A percentile compares a stretch with the other conserved stretches of the same genome.
These are phyloP conservation scores for Monoplex corrugatus DNA, from an alignment of 2,888 invertebrate genomes.

Conservation along the genomic window DNA sequence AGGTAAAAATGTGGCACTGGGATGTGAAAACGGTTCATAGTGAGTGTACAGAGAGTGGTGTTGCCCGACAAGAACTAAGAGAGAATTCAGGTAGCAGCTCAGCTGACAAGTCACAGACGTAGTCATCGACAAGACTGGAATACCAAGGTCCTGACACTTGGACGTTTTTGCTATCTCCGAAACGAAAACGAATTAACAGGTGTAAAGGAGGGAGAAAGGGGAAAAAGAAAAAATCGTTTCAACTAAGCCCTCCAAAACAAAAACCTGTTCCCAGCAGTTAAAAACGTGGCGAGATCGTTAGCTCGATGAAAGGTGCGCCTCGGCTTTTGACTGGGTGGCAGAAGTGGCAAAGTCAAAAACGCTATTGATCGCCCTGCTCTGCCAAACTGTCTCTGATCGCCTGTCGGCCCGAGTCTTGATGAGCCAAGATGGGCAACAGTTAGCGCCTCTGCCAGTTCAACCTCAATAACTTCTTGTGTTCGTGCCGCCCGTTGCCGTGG, in stretches of 20 bases:
- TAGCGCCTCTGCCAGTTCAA: constrained; percentile 32
- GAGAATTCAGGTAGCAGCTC: neutral
- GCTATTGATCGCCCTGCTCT: constrained; percentile 38
- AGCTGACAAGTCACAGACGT: neutral
- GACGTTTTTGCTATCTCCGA: neutral
- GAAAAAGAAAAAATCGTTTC: constrained; percentile 3
- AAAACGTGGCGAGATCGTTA: constrained; percentile 40
- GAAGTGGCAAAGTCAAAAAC: constrained; percentile 25
- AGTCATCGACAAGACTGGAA: constrained; percentile 35
- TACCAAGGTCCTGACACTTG: constrained; percentile 27
- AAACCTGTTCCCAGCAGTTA: neutral
- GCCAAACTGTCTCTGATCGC: constrained; percentile 39
- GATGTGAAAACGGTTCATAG: neutral
- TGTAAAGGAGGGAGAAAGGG: neutral
- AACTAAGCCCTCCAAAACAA: too few relatives aligned
- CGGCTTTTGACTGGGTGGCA: constrained; percentile 14
- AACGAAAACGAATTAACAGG: constrained; percentile 26
- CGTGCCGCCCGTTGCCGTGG: neutral
- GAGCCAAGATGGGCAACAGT: constrained; percentile 42
- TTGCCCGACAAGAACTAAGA: neutral
- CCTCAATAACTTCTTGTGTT: neutral
- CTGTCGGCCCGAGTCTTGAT: constrained; percentile 19
- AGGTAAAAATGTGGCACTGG: neutral
- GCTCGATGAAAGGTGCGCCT: constrained; percentile 6
- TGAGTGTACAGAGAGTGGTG: neutral